These are phyloP conservation scores for Tapirus indicus DNA, from an alignment of 2,797 vertebrate genomes.

Conservation along the genomic window DNA sequence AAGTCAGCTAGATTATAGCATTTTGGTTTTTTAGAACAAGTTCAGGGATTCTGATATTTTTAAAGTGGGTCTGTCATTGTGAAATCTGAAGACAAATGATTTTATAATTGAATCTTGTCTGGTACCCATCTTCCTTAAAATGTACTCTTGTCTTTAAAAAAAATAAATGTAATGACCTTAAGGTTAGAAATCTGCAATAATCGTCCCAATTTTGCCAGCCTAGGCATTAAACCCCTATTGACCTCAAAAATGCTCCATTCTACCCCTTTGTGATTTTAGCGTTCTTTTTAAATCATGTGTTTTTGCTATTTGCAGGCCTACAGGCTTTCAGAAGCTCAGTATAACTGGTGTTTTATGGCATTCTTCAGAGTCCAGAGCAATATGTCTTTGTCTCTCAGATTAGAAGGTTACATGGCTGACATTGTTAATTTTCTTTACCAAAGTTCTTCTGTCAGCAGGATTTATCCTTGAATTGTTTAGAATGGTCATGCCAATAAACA, in stretches of 20 bases:
- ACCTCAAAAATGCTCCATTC: background rate
- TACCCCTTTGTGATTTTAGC: background rate
- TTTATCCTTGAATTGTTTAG: slow-evolving; percentile 49
- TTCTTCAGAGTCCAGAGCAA: background rate
- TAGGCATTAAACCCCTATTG: background rate
- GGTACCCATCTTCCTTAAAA: background rate
- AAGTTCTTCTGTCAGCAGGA: background rate
- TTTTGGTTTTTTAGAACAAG: background rate
- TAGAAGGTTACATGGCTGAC: background rate
- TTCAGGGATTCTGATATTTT: background rate
- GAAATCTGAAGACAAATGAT: background rate
- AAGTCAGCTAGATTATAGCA: background rate
- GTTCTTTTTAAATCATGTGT: background rate
- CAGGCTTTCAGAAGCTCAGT: background rate
- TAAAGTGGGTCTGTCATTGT: background rate
- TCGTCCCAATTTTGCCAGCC: background rate
- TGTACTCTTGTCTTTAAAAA: background rate
- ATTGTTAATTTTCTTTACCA: slow-evolving; percentile 53
- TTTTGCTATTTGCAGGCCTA: background rate
- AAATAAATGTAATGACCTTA: background rate
- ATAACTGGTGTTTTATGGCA: background rate
- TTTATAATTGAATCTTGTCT: slow-evolving; percentile 21
- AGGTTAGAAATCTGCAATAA: background rate
- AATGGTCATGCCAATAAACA: slow-evolving; percentile 6
- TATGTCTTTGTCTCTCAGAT: background rate